Percentiles rank a stretch among this genome's conserved stretches.
These are phyloP conservation scores for Paedocypris sp. DNA, from an alignment of 2,113 vertebrate species.

Conservation along the genomic window DNA sequence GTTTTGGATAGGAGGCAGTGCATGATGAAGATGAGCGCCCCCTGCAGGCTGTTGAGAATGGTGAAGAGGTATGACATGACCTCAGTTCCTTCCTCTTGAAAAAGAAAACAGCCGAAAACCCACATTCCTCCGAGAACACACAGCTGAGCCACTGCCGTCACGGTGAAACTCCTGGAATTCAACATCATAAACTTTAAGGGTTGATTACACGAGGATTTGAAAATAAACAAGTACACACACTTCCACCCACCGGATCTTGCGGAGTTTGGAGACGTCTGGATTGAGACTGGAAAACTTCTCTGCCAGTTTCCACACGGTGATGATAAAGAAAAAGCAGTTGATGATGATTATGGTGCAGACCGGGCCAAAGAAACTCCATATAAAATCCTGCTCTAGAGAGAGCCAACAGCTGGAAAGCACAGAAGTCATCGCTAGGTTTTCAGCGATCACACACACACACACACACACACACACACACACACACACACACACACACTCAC, in stretches of 20 bases:
- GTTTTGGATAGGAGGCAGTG: slow-evolving; percentile 76
- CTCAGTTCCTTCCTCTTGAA: slow-evolving; percentile 16
- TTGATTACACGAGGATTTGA: neutral
- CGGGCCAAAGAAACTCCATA: slow-evolving; percentile 74
- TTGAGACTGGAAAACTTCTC: slow-evolving; percentile 72
- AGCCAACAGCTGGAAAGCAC: slow-evolving; percentile 69
- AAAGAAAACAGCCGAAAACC: slow-evolving; percentile 75
- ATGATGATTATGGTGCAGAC: slow-evolving; percentile 60
- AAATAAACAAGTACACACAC: neutral
- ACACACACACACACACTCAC: slow-evolving; percentile 52
- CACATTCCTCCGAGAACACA: slow-evolving; percentile 75
- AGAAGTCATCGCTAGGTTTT: too few relatives aligned
- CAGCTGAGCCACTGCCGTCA: slow-evolving; percentile 75
- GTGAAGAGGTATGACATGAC: slow-evolving; percentile 64
- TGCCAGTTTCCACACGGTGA: slow-evolving; percentile 71
- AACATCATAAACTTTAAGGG: neutral
- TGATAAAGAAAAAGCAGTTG: slow-evolving; percentile 66
- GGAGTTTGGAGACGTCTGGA: slow-evolving; percentile 66
- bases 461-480: neutral
- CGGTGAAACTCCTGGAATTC: slow-evolving; percentile 60
- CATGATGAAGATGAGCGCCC: slow-evolving; percentile 68
- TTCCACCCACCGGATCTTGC: slow-evolving; percentile 53
- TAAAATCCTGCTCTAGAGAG: slow-evolving; percentile 41
- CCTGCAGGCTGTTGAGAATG: slow-evolving; percentile 74
- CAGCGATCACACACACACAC: neutral